Base-by-base conservation (phyloP, 2,888 invertebrate genomes). In the Megamerina dolium region DNA sequence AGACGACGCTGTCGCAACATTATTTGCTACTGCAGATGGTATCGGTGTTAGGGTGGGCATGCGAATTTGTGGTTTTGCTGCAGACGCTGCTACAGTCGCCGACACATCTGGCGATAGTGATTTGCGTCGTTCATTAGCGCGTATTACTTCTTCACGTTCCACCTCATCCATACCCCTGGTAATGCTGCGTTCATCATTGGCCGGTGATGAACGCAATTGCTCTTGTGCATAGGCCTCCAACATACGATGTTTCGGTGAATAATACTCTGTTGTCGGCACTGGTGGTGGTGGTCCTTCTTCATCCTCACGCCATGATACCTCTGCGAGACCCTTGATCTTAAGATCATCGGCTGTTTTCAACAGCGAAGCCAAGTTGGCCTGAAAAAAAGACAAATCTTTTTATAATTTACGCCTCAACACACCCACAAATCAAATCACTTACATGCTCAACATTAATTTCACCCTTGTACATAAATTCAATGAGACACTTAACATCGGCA, bases 381-480 rank as follows among this genome's bases (percentile, higher is more conserved):
- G 74, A 16, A 74, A 33, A 6, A 40, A 45, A 33, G n/a, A n/a
- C n/a, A n/a, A n/a, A n/a, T n/a, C n/a, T n/a, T n/a, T n/a, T n/a
- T n/a, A n/a, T n/a, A n/a, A n/a, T n/a, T n/a, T n/a, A n/a, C n/a
- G n/a, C n/a, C n/a, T n/a, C n/a, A n/a, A n/a, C n/a, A n/a, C n/a
- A n/a, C n/a, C n/a, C n/a, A n/a, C n/a, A n/a, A 10, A 16, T 21
- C 23, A 21, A n/a, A 5, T 37, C 5, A 81, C 86, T 83, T 71
- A 91, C 91, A 75, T 91, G 90, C 64, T 90, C 89, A 45, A 93
- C 91, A 74, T 90, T 91, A 71, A 93, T 92, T 75, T 93, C 93
- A 52, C 93, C 93, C 63, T 89, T 89, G 73, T 93, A 93, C 92
- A 93, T 93, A 68, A 92, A 93, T 70, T 91, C 89, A 42, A 93